Base-by-base conservation (phyloP, 2,888 invertebrate genomes). In the Xestia c-nigrum region DNA sequence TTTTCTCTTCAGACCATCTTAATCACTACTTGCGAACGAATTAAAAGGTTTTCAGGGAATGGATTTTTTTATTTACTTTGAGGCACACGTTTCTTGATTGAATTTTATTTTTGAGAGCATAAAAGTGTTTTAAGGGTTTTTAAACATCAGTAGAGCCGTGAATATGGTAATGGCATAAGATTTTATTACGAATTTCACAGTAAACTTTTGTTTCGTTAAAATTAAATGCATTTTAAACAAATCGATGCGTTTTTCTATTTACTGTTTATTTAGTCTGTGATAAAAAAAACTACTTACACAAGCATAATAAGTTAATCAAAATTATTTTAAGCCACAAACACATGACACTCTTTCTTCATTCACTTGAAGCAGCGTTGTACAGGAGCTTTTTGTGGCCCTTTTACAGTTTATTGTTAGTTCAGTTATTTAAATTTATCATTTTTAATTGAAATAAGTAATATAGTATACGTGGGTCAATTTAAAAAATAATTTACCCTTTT, bases 1-100 rank as follows among this genome's bases (percentile, higher is more conserved):
- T 87, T 76, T 80, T 70, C 78, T 74, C 68, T 69, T 78, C 76
- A 68, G 73, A 70, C 76, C 73, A 78, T 81, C 74, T 87, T 81
- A 80, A 73, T 77, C 72, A 69, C 61, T 76, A 76, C 78, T 84
- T 74, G 76, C 38, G 66, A 80, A 76, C 40, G 71, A 74, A 85
- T 78, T 86, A 85, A 85, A 81, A 81, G 72, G 68, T 83, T 78
- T 86, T 74, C 12, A 38, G 9, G 55, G 55, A 68, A 65, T 57
- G 66, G 76, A 64, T 83, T 77, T 83, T 82, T 67, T 38, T 68
- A 83, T 74, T 69, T 52, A 52, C 65, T 70, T 78, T 73, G 14
- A 74, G 47, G 78, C 63, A 64, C 67, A 67, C 66, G n/a, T 73
- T 73, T 59, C 57, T 59, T 73, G 47, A 66, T 57, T 70, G 14